Evolutionary conservation across 2,797 vertebrate species (phyloP).

Genomic region (Melanotaenia pygmaea): DNA sequence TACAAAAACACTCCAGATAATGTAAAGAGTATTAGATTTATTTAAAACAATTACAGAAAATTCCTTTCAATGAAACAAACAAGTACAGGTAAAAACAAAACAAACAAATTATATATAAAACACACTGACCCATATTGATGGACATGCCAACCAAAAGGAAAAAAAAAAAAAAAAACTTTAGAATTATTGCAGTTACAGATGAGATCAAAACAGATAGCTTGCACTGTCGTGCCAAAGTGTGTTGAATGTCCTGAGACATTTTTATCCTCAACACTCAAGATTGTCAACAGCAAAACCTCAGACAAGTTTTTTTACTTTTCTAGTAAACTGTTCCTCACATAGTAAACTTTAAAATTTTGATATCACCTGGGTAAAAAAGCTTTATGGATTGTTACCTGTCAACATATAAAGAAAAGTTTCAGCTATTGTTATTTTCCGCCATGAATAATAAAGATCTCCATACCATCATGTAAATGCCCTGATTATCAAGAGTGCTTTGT

Average conservation of each 20-base stretch:
- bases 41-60: conserved; percentile 42
- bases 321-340: conserved; percentile 2
- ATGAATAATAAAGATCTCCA: conserved; percentile 33
- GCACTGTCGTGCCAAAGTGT: conserved; percentile 20
- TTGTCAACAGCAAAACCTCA: conserved; percentile 71
- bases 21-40: conserved; percentile 34
- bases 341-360: conserved; percentile 27
- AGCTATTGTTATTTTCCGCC: conserved; percentile 10
- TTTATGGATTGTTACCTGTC: too few species aligned
- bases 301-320: conserved; percentile 13
- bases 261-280: conserved; percentile 58
- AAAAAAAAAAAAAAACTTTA: conserved; percentile 19
- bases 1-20: neutral
- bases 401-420: neutral
- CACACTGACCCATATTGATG: conserved; percentile 22
- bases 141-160: conserved; percentile 28
- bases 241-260: conserved; percentile 54
- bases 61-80: conserved; percentile 33
- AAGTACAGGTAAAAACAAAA: conserved; percentile 34
- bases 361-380: conserved; percentile 16
- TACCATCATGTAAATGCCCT: conserved; percentile 49
- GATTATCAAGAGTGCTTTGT: conserved; percentile 39
- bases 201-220: conserved; percentile 31
- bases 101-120: conserved; percentile 25
- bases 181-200: conserved; percentile 32